Conservation (phyloP, 2,888 invertebrate genomes). For the Brachycybe producta region DNA sequence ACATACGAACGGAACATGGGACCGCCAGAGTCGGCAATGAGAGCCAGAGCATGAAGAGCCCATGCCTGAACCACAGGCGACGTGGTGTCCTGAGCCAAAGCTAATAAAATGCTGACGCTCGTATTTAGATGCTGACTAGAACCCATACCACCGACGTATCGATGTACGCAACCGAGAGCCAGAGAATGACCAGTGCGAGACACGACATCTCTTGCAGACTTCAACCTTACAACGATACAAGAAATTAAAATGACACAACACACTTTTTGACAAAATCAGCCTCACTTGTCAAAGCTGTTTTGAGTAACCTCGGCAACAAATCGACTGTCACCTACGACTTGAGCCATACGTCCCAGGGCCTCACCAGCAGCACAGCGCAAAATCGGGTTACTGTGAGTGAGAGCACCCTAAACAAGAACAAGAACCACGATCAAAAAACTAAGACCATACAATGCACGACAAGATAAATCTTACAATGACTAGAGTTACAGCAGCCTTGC, state of each 20-base stretch:
- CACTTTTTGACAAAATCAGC: constrained; percentile 1
- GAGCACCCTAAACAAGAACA: constrained; percentile 33
- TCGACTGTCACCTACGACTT: constrained; percentile 70
- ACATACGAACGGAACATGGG: constrained; percentile 98
- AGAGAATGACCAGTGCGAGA: constrained; percentile 73
- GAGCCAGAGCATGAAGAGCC: constrained; percentile 87
- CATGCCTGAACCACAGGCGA: constrained; percentile 95
- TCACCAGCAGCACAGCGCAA: constrained; percentile 91
- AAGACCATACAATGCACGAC: too few species aligned
- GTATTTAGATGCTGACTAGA: constrained; percentile 88
- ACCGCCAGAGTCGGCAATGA: constrained; percentile 94
- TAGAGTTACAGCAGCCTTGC: constrained; percentile 56
- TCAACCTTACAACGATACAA: constrained; percentile 39
- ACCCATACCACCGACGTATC: constrained; percentile 90
- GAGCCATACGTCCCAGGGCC: constrained; percentile 82
- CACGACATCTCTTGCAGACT: constrained; percentile 72
- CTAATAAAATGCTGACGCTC: constrained; percentile 84
- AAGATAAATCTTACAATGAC: constrained; percentile 49
- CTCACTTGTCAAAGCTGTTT: constrained; percentile 64
- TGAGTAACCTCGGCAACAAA: constrained; percentile 83
- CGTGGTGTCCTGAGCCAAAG: constrained; percentile 83
- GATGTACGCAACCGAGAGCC: constrained; percentile 88
- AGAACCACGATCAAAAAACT: too few species aligned
- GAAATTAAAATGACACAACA: not conserved
- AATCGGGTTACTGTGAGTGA: constrained; percentile 39